Evolutionary conservation across 2,113 vertebrate species (phyloP), one percentile per base, ranked within the genome.

Genomic region (Anarhynchus alexandrinus): DNA sequence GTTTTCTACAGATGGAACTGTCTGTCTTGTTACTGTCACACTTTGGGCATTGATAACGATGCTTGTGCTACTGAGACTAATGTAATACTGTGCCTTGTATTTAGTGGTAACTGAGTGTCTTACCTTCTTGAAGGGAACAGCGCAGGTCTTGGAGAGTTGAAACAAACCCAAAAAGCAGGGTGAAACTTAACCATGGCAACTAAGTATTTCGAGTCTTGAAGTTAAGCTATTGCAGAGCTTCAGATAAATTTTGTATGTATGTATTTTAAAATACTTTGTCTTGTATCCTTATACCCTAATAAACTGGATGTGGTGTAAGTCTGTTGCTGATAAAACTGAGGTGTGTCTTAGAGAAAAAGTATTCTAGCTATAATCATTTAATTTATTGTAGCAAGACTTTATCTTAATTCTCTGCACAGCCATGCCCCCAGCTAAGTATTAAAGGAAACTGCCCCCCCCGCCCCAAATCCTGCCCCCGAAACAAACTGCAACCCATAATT

Each of bases 381-480:
- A 13, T 64, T 62, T 14, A 47, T 12, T 55, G 15, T 66, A 74
- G 34, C 20, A 52, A 69, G 23, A 12, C 10, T 78, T 58, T 26
- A n/a, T 49, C 25, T 40, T 27, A 51, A 30, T 27, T 79, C 4
- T 76, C 42, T 80, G 25, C 9, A 30, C 8, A 49, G 23, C 26
- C 1, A 26, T 36, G 19, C 3, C 2, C 2, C 4, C 12, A 36
- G 7, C 3, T 12, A 61, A n/a, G 4, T 25, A 16, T 22, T 57
- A 19, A 79, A 86, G 67, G 11, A 36, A 86, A 12, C 4, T 32
- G 9, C 5, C 34, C 4, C 15, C 6, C 6, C 8, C 6, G 1
- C 6, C 29, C 26, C 22, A 54, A 19, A 52, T 64, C 15, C 29
- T 55, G 3, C 2, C 43, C 29, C 5, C 11, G 6, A 88, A 83